These are phyloP conservation scores for Mormoops blainvillei DNA, from an alignment of 2,113 vertebrate genomes.

Conservation along the genomic window DNA sequence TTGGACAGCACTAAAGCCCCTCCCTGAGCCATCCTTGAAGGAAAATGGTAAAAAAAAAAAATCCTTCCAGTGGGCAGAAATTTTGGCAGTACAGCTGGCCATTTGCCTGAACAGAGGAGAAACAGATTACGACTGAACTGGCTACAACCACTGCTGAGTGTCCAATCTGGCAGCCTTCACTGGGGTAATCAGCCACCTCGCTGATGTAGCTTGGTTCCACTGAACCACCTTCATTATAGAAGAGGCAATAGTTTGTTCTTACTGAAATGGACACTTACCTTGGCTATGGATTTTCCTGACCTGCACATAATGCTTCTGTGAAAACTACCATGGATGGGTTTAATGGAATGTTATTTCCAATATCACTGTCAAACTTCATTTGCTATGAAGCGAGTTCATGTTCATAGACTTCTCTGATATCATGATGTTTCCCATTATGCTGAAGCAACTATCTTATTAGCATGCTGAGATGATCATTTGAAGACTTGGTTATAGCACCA, in stretches of 20 bases:
- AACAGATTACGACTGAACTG: not conserved
- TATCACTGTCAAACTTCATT: too few relatives aligned
- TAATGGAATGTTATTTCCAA: not conserved
- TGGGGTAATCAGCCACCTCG: not conserved
- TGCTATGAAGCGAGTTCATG: too few relatives aligned
- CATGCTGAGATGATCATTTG: not conserved
- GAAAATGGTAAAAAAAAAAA: not conserved
- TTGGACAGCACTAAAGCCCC: not conserved
- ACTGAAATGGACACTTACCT: not conserved
- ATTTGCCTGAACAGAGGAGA: not conserved
- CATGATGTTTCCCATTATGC: not conserved
- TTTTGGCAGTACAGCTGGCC: not conserved
- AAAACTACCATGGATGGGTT: too few relatives aligned
- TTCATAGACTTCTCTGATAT: not conserved
- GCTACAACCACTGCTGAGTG: not conserved
- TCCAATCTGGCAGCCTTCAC: not conserved
- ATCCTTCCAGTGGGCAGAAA: not conserved
- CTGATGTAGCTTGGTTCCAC: not conserved
- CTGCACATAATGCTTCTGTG: not conserved
- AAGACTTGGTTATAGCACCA: not conserved
- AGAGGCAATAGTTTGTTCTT: not conserved
- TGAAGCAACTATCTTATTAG: not conserved
- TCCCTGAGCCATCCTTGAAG: not conserved
- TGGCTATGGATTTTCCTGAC: not conserved
- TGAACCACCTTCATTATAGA: not conserved